phyloP scores from a whole-genome alignment of 2,797 vertebrate genomes.

The Otolemur crassicaudatus region DNA sequence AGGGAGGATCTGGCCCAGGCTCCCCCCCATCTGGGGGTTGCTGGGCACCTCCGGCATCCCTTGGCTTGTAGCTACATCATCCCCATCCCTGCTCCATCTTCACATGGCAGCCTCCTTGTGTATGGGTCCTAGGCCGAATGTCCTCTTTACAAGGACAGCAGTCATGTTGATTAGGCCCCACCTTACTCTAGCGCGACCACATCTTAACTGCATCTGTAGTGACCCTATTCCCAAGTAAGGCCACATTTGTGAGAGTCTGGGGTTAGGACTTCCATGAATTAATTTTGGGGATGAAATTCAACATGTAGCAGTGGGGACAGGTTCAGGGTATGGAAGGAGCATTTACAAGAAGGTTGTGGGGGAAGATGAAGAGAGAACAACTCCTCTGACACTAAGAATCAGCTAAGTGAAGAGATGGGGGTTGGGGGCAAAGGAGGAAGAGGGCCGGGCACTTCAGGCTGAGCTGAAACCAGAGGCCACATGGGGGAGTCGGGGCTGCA shows the following conservation, averaged over 20 bases:
- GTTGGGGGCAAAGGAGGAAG: not conserved
- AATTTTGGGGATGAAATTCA: not conserved
- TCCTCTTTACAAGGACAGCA: not conserved
- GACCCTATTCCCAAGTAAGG: not conserved
- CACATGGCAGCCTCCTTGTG: not conserved
- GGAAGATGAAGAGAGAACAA: not conserved
- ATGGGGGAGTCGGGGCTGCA: fast-evolving
- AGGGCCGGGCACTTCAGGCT: not conserved
- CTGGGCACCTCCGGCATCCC: not conserved
- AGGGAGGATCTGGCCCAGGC: not conserved
- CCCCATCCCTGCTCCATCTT: not conserved
- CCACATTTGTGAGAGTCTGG: not conserved
- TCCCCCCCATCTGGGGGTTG: not conserved
- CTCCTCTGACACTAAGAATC: not conserved
- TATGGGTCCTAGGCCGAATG: not conserved
- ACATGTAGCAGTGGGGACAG: fast-evolving
- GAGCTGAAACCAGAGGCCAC: not conserved
- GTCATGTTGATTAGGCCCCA: not conserved
- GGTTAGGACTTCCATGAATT: not conserved
- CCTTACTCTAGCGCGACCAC: not conserved
- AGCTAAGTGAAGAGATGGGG: not conserved
- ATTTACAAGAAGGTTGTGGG: not conserved
- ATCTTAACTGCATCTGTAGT: not conserved
- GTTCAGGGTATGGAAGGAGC: not conserved
- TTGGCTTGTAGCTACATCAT: not conserved